Evolutionary conservation across 2,113 vertebrate species (phyloP).

Genomic region (Corvus hawaiiensis): DNA sequence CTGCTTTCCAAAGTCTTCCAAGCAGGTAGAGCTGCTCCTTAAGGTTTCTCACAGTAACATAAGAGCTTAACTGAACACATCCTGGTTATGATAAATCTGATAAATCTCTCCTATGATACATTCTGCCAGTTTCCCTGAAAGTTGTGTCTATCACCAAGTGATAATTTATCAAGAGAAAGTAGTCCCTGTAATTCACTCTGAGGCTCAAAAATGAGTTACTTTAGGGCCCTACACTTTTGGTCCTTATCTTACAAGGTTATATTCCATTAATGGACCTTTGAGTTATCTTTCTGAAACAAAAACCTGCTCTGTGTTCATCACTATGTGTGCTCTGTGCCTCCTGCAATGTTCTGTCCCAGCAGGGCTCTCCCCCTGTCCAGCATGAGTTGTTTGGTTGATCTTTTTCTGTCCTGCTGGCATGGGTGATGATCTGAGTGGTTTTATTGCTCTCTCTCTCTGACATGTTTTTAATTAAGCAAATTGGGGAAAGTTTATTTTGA

Average conservation of each 20-base stretch:
- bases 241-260: neutral
- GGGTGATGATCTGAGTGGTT: neutral
- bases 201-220: neutral
- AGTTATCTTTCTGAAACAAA: neutral
- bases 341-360: accelerated
- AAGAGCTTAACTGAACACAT: neutral
- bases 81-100: neutral
- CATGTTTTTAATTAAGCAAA: neutral
- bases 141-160: neutral
- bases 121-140: neutral
- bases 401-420: neutral
- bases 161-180: neutral
- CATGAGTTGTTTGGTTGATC: neutral
- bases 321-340: neutral
- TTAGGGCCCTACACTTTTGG: neutral
- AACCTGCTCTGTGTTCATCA: neutral
- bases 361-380: neutral
- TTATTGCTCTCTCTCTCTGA: neutral
- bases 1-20: neutral
- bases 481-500: neutral
- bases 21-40: neutral
- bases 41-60: neutral
- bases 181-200: neutral
- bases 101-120: neutral
- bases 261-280: neutral